phyloP scores from a whole-genome alignment of 2,888 invertebrate genomes.

The Digitonthophagus gazella region DNA sequence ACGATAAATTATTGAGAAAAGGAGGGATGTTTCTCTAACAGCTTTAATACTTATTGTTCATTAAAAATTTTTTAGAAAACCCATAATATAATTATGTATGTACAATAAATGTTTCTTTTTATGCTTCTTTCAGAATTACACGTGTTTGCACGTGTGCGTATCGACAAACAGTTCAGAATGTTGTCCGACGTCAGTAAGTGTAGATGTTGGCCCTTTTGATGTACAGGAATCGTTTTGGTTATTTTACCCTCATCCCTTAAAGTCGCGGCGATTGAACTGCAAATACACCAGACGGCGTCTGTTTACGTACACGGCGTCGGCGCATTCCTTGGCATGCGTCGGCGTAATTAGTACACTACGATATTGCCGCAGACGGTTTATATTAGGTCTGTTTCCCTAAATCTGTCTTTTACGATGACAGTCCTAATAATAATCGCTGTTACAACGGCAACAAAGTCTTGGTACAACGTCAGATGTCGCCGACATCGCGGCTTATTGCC shows the following conservation, averaged over 20 bases:
- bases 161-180: constrained; percentile 79
- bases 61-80: too few species aligned
- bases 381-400: neutral
- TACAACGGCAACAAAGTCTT: neutral
- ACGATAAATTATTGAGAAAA: too few species aligned
- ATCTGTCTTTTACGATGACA: neutral
- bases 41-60: too few species aligned
- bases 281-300: neutral
- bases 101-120: constrained; percentile 6
- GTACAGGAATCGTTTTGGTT: constrained; percentile 2
- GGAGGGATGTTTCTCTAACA: too few species aligned
- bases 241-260: neutral
- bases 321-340: neutral
- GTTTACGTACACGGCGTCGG: neutral
- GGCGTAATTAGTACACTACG: neutral
- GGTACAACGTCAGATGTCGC: too few species aligned
- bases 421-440: neutral
- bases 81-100: too few species aligned
- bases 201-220: constrained; percentile 24
- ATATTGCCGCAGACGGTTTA: neutral
- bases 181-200: constrained; percentile 78
- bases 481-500: too few species aligned
- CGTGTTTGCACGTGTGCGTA: constrained; percentile 86
- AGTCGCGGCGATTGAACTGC: neutral
- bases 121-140: constrained; percentile 80